These are phyloP conservation scores for Archegozetes longisetosus DNA, from an alignment of 1,140 invertebrate species.

Conservation along the genomic window DNA sequence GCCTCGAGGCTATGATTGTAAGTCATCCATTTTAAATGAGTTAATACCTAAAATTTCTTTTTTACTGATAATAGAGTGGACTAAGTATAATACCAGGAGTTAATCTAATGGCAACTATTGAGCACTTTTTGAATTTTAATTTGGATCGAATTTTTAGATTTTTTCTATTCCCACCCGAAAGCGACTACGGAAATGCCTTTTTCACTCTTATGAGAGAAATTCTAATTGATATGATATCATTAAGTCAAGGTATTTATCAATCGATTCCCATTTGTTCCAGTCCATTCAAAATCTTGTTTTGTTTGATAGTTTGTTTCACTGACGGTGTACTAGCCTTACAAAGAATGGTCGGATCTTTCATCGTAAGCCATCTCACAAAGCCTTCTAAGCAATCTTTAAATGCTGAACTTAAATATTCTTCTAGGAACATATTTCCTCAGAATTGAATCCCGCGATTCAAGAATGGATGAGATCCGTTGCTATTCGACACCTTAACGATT, in stretches of 20 bases:
- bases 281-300: background rate
- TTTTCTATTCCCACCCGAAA: conserved; percentile 16
- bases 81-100: conserved; percentile 25
- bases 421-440: too few species aligned
- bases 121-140: conserved; percentile 24
- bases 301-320: background rate
- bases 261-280: background rate
- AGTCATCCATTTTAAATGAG: background rate
- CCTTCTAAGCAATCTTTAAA: too few species aligned
- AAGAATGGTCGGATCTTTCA: background rate
- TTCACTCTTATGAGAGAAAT: background rate
- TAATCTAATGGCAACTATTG: conserved; percentile 29
- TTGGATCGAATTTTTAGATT: conserved; percentile 25
- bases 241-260: background rate
- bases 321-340: background rate
- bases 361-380: too few species aligned
- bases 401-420: too few species aligned
- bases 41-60: background rate
- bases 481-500: too few species aligned
- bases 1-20: background rate
- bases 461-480: too few species aligned
- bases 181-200: background rate
- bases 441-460: too few species aligned
- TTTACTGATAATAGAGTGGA: conserved; percentile 24
- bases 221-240: background rate